phyloP scores from a whole-genome alignment of 1,140 invertebrate species.

The Thereuonema tuberculata region DNA sequence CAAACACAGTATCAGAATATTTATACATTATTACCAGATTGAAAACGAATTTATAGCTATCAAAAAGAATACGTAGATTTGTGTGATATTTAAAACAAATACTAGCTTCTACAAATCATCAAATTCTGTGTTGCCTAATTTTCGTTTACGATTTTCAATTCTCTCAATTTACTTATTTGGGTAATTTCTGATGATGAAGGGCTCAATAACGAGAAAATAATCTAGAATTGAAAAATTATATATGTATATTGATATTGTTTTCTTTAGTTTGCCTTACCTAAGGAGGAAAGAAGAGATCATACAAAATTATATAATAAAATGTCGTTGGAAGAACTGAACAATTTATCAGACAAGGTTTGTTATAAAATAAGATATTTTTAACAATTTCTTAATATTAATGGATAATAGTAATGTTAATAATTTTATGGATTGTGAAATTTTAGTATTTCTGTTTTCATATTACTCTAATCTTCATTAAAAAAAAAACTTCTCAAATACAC shows the following conservation, averaged over 20 bases:
- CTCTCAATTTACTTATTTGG: background rate
- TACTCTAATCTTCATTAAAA: no score
- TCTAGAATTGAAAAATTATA: no score
- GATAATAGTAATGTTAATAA: no score
- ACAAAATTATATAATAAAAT: conserved; percentile 38
- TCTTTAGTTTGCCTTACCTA: conserved; percentile 64
- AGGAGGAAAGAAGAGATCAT: conserved; percentile 79
- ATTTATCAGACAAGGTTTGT: conserved; percentile 2
- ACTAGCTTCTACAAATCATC: background rate
- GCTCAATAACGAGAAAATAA: background rate
- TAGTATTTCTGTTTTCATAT: no score
- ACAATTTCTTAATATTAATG: no score
- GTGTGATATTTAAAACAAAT: background rate
- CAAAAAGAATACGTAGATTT: background rate
- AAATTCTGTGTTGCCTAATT: background rate
- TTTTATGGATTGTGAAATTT: no score
- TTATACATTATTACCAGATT: background rate
- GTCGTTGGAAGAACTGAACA: conserved; percentile 11
- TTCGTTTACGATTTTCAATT: background rate
- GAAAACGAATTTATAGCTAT: background rate
- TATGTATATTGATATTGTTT: no score
- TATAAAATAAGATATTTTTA: background rate
- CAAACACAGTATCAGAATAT: background rate
- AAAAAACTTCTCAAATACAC: conserved; percentile 5
- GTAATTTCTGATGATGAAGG: no score